Evolutionary conservation across 1,140 invertebrate genomes (phyloP), one percentile per base, ranked within the genome.

Genomic region (Aphidius ervi): DNA sequence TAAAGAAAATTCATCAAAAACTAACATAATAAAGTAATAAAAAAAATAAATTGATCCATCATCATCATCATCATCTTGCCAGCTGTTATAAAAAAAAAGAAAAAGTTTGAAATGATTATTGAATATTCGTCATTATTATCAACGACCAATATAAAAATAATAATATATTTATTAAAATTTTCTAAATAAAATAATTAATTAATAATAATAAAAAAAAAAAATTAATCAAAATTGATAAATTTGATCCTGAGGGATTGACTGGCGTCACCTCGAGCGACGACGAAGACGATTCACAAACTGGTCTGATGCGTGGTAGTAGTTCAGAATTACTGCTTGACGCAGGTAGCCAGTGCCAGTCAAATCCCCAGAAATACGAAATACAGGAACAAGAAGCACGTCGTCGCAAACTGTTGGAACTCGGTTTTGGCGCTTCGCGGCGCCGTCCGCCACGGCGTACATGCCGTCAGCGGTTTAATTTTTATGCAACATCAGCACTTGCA

Each of bases 321-420:
- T 91, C 88, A 69, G 90, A 92, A 82, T 85, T 90, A 76, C 83
- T 92, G 82, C 87, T 92, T 75, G 88, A 88, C 77, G 74, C 77
- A 58, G 76, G 72, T 67, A 74, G 73, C 66, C 58, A 63, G 65
- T 69, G 68, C 54, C 68, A 70, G 10, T 23, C 56, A 64, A 69
- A 65, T 62, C 67, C 62, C 59, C 66, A 71, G 40, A 67, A 67
- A 59, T 69, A 66, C 67, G 71, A 76, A 62, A 72, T 75, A 23
- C 79, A 85, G 71, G 83, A 84, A 72, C 85, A 87, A 80, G 86
- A 88, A 78, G 78, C 87, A 74, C 82, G 87, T 71, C 85, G 85
- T 81, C 84, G 84, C 72, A 88, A 88, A 77, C 83, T 88, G 73
- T 80, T 85, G 77, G 86, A 87, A 77, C 78, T 87, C 76, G 83